Conservation (phyloP, 1,140 invertebrate species). For the Lepidotrigona ventralis region DNA sequence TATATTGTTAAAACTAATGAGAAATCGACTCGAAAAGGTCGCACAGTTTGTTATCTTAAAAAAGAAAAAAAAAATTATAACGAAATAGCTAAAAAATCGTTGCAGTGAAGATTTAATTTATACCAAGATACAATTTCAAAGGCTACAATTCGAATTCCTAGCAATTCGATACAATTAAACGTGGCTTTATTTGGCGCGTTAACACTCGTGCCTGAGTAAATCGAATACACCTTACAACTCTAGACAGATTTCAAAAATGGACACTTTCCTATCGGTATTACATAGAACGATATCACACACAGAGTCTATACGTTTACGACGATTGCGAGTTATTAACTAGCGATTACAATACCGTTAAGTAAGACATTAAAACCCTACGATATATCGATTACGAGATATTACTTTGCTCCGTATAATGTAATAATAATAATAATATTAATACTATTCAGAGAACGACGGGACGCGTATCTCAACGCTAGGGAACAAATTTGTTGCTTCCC, state of each 20-base stretch:
- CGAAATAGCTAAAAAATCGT: no score
- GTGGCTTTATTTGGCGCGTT: conserved; percentile 16
- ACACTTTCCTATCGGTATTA: background rate
- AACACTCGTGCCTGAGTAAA: background rate
- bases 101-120: no score
- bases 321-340: conserved; percentile 15
- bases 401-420: background rate
- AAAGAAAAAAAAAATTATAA: background rate
- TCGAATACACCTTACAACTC: background rate
- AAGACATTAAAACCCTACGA: conserved; percentile 18
- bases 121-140: no score
- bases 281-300: conserved; percentile 23
- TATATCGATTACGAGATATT: conserved; percentile 11
- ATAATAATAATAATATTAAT: background rate
- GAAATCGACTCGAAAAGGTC: no score
- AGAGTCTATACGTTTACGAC: conserved; percentile 27
- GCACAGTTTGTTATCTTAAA: no score
- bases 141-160: background rate
- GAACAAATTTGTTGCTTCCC: background rate
- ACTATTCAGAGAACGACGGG: background rate
- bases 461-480: background rate
- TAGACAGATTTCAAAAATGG: background rate
- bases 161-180: background rate
- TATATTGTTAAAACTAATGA: no score
- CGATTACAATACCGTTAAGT: conserved; percentile 45